A percentile compares a stretch with the other conserved stretches of the same genome.
Conservation (phyloP, 2,113 vertebrate species). For the Gobiocypris rarus region DNA sequence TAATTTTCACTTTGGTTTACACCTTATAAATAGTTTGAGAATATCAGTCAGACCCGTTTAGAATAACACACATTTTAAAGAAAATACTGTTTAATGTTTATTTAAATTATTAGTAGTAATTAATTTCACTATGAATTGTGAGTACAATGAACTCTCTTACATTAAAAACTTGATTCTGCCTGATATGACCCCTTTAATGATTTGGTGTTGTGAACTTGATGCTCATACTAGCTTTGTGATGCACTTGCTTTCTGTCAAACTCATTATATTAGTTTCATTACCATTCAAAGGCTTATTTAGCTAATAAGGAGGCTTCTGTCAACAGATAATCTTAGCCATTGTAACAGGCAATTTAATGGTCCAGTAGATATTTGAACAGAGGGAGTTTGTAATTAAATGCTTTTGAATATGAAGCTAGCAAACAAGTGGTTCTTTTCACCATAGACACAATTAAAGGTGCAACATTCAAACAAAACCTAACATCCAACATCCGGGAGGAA, state of each 20-base stretch:
- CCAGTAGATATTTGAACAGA: conserved; percentile 32
- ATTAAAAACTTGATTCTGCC: not conserved
- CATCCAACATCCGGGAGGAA: not conserved
- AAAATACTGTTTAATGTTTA: too few species aligned
- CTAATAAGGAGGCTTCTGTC: conserved; percentile 37
- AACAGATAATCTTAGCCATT: conserved; percentile 7
- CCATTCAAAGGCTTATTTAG: conserved; percentile 12
- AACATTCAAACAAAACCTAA: not conserved
- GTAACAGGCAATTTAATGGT: conserved; percentile 34
- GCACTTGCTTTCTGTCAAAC: not conserved
- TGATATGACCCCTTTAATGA: not conserved
- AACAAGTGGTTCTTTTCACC: conserved; percentile 17
- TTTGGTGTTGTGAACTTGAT: not conserved
- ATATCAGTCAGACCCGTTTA: too few species aligned
- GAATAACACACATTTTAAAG: not conserved
- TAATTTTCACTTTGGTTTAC: too few species aligned
- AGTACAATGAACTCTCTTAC: not conserved
- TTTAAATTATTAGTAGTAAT: not conserved
- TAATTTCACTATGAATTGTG: not conserved
- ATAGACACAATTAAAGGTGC: not conserved
- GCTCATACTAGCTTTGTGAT: not conserved
- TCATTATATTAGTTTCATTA: conserved; percentile 30
- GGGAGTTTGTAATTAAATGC: conserved; percentile 32
- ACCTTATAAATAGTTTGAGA: too few species aligned
- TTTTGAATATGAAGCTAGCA: conserved; percentile 8